These are phyloP conservation scores for Plumapathes pennacea DNA, from an alignment of 92 coral and sea anemone species.

Conservation along the genomic window DNA sequence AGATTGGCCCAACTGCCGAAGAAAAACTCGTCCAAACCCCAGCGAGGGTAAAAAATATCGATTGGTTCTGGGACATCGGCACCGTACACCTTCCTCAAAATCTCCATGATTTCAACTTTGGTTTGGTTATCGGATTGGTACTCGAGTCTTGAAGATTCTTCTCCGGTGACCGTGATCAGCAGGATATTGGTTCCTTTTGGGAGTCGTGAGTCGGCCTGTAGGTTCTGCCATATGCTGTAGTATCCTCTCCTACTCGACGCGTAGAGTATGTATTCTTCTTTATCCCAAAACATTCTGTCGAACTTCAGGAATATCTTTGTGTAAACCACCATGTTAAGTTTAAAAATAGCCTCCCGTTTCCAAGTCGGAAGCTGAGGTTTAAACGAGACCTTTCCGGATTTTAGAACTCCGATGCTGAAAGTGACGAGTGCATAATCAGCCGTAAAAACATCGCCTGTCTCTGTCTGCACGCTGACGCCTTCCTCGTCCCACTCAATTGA, in stretches of 20 bases:
- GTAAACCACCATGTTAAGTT: slow-evolving; percentile 75
- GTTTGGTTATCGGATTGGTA: slow-evolving; percentile 57
- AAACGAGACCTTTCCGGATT: slow-evolving; percentile 55
- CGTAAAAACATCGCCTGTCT: slow-evolving; percentile 39
- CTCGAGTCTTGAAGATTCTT: slow-evolving; percentile 69
- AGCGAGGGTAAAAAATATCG: slow-evolving; percentile 59
- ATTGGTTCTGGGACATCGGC: slow-evolving; percentile 56
- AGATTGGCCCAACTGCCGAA: slow-evolving; percentile 77
- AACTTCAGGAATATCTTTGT: slow-evolving; percentile 86
- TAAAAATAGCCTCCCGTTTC: slow-evolving; percentile 73
- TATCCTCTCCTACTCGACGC: slow-evolving; percentile 76
- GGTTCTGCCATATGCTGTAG: slow-evolving; percentile 69
- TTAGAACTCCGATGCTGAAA: slow-evolving; percentile 82
- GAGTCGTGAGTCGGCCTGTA: slow-evolving; percentile 64
- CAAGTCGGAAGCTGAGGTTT: slow-evolving; percentile 62
- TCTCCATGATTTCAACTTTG: slow-evolving; percentile 67
- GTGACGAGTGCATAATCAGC: slow-evolving; percentile 76
- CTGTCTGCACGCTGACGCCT: slow-evolving; percentile 53
- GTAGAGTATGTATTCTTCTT: slow-evolving; percentile 68
- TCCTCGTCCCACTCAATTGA: slow-evolving; percentile 41
- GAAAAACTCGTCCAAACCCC: slow-evolving; percentile 67
- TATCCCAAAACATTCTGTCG: slow-evolving; percentile 79
- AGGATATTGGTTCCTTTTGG: slow-evolving; percentile 87
- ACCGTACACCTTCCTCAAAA: slow-evolving; percentile 66
- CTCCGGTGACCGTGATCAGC: slow-evolving; percentile 76